These are phyloP conservation scores for Eucera pruinosa DNA, from an alignment of 2,888 invertebrate species.

Conservation along the genomic window DNA sequence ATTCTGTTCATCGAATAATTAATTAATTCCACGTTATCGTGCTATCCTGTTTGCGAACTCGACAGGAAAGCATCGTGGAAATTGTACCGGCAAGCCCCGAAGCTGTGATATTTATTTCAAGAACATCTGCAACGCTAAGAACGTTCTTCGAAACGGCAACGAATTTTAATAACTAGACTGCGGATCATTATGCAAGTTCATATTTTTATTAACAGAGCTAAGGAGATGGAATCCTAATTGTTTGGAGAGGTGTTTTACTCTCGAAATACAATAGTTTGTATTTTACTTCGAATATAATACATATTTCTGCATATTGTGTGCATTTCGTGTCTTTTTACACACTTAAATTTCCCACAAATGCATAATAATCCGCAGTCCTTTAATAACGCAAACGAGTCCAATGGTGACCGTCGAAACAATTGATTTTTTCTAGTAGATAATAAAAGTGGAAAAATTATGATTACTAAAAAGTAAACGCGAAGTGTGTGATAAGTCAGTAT, in stretches of 20 bases:
- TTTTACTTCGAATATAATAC: no score
- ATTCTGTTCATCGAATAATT: conserved; percentile 6
- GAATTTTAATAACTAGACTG: conserved; percentile 1
- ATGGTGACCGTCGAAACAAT: neutral
- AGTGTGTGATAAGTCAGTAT: no score
- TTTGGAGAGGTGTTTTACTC: no score
- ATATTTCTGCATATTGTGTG: no score
- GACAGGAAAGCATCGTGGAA: conserved; percentile 28
- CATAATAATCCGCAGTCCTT: no score
- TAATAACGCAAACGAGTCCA: neutral
- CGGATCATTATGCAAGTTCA: no score
- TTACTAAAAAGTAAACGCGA: neutral
- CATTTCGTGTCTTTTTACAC: no score
- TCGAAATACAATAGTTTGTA: no score
- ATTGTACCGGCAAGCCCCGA: conserved; percentile 27
- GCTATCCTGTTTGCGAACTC: conserved; percentile 5
- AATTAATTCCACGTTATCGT: conserved; percentile 5
- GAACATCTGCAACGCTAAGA: conserved; percentile 13
- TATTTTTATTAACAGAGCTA: no score
- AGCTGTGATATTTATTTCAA: conserved; percentile 34
- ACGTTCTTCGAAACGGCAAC: conserved; percentile 34
- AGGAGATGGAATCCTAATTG: no score
- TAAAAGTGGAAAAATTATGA: neutral
- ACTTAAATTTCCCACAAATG: no score
- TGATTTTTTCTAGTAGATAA: neutral